Conservation (phyloP, 2,797 vertebrate species). For the Spondyliosoma cantharus region DNA sequence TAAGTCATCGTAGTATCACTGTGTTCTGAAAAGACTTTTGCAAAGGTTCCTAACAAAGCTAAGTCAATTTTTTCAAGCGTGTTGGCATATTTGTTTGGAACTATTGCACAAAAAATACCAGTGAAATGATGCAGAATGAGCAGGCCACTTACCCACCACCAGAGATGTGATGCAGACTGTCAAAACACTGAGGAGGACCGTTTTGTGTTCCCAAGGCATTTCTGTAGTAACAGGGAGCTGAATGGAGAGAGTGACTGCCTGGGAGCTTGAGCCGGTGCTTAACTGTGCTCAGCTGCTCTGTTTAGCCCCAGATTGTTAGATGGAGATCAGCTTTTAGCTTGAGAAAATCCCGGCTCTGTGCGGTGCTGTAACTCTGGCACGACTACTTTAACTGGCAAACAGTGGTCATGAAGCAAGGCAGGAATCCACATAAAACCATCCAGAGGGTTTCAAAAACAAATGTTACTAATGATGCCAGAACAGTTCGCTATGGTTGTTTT, state of each 20-base stretch:
- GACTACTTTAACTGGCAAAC: conserved; percentile 26
- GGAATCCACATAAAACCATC: conserved; percentile 37
- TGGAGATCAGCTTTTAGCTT: conserved; percentile 34
- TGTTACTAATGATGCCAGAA: conserved; percentile 3
- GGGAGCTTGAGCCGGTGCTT: conserved; percentile 36
- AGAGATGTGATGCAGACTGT: conserved; percentile 49
- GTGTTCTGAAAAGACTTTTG: background rate
- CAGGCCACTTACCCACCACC: conserved; percentile 66
- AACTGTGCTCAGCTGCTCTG: conserved; percentile 41
- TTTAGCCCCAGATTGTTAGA: conserved; percentile 37
- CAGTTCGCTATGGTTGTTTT: conserved; percentile 11
- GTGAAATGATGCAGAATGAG: background rate
- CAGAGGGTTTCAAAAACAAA: background rate
- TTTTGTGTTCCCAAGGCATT: conserved; percentile 65
- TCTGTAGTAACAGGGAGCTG: conserved; percentile 7
- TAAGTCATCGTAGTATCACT: background rate
- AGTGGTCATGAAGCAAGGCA: conserved; percentile 22
- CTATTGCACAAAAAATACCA: background rate
- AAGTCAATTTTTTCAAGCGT: background rate
- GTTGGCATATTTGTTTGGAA: background rate
- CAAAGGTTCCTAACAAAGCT: background rate
- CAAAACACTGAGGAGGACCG: conserved; percentile 54
- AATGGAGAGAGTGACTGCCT: conserved; percentile 11
- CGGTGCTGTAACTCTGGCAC: conserved; percentile 27
- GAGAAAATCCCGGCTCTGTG: conserved; percentile 58